Conservation (phyloP, 2,888 invertebrate species). For the Leptogaster cylindrica region DNA sequence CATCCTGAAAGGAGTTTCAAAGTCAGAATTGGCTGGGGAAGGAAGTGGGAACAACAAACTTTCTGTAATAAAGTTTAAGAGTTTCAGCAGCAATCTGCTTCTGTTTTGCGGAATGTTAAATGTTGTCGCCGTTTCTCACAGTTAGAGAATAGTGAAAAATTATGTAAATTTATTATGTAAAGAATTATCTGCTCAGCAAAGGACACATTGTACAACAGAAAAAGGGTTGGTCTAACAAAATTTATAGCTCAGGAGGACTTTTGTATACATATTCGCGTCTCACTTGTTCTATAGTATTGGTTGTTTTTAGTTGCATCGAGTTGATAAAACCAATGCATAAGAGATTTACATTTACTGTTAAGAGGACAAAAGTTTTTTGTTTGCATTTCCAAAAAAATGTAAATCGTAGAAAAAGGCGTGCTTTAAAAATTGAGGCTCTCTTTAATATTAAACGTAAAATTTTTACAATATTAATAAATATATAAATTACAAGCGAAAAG, state of each 20-base stretch:
- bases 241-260: conserved; percentile 11
- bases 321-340: too few relatives aligned
- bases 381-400: too few relatives aligned
- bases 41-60: background rate
- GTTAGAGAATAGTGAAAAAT: background rate
- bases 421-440: too few relatives aligned
- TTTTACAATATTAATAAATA: too few relatives aligned
- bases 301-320: too few relatives aligned
- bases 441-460: too few relatives aligned
- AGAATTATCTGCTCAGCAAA: conserved; percentile 23
- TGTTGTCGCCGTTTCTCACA: conserved; percentile 1
- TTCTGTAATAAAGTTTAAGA: conserved; percentile 24
- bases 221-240: conserved; percentile 21
- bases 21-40: background rate
- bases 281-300: too few relatives aligned
- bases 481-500: too few relatives aligned
- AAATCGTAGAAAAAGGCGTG: too few relatives aligned
- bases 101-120: conserved; percentile 12
- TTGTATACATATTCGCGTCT: too few relatives aligned
- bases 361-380: too few relatives aligned
- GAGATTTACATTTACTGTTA: too few relatives aligned
- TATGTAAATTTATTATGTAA: conserved; percentile 33
- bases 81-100: conserved; percentile 23
- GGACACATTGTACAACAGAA: conserved; percentile 22
- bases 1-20: background rate